A percentile compares a stretch with the other conserved stretches of the same genome.
These are phyloP conservation scores for Cybosia mesomella DNA, from an alignment of 2,888 invertebrate genomes.

Conservation along the genomic window DNA sequence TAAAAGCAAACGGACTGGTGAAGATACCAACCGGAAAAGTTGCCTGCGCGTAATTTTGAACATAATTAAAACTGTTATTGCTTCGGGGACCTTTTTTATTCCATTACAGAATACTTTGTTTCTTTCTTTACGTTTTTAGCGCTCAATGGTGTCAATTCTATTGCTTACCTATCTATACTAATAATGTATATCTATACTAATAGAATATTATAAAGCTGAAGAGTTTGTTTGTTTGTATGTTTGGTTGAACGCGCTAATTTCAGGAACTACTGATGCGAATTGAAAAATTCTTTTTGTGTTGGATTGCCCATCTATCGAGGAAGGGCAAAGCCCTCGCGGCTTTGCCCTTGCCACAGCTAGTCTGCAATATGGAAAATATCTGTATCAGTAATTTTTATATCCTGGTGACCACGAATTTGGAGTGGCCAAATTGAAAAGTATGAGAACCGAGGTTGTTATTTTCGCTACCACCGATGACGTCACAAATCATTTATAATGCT, in stretches of 20 bases:
- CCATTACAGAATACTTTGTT: slow-evolving; percentile 50
- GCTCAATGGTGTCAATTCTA: slow-evolving; percentile 17
- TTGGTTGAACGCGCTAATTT: too few species aligned
- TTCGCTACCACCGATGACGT: too few species aligned
- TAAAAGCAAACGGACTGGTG: slow-evolving; percentile 68
- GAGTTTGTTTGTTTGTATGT: too few species aligned
- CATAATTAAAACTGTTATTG: slow-evolving; percentile 78
- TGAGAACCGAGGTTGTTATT: neutral
- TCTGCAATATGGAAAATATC: neutral
- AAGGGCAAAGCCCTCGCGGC: too few species aligned
- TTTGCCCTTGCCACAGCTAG: too few species aligned
- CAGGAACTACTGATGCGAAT: too few species aligned
- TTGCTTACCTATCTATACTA: too few species aligned
- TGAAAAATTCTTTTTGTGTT: too few species aligned
- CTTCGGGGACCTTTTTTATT: slow-evolving; percentile 59
- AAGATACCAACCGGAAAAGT: slow-evolving; percentile 62
- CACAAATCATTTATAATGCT: too few species aligned
- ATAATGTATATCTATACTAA: too few species aligned
- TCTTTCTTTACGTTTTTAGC: slow-evolving; percentile 33
- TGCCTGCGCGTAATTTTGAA: slow-evolving; percentile 68
- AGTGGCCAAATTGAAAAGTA: neutral
- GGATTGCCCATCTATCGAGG: too few species aligned
- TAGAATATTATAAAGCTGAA: too few species aligned
- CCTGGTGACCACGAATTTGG: neutral
- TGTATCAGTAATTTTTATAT: neutral